These are phyloP conservation scores for Dendroctonus ponderosae DNA, from an alignment of 1,140 invertebrate genomes.

Conservation along the genomic window DNA sequence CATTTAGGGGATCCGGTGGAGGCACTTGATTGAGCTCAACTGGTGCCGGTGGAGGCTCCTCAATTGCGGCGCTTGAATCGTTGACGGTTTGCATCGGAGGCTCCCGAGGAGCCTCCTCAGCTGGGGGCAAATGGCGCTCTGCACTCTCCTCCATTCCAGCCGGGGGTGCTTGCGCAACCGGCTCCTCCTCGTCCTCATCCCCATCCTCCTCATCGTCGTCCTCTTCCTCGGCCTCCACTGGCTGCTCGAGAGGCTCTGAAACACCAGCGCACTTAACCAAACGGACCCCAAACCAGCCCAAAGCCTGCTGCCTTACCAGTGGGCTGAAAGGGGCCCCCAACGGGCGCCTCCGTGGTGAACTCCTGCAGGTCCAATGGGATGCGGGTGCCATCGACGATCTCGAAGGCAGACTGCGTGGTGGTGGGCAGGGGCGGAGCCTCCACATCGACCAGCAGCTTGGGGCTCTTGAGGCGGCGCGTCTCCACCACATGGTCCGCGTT, in stretches of 20 bases:
- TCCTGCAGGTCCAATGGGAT: slow-evolving; percentile 42
- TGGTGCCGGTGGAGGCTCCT: no score
- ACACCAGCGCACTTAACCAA: background rate
- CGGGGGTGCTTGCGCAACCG: no score
- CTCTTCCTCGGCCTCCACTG: background rate
- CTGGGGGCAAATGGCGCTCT: no score
- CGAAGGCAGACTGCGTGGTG: slow-evolving; percentile 46
- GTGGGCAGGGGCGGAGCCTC: slow-evolving; percentile 42
- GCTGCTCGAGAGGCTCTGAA: background rate
- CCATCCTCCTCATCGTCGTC: background rate
- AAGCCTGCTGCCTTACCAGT: background rate
- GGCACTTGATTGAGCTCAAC: no score
- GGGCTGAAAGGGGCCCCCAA: background rate
- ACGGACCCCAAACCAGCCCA: background rate
- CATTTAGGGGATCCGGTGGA: no score
- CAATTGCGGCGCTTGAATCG: no score
- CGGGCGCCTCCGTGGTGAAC: slow-evolving; percentile 3
- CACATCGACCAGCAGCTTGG: slow-evolving; percentile 53
- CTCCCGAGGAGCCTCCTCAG: no score
- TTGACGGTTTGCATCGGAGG: no score
- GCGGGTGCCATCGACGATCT: slow-evolving; percentile 55
- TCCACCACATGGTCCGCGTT: slow-evolving; percentile 56
- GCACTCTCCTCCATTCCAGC: no score
- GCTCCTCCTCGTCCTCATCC: background rate
- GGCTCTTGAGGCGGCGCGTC: slow-evolving; percentile 52